These are phyloP conservation scores for Siniperca chuatsi DNA, from an alignment of 2,113 vertebrate genomes.

Conservation along the genomic window DNA sequence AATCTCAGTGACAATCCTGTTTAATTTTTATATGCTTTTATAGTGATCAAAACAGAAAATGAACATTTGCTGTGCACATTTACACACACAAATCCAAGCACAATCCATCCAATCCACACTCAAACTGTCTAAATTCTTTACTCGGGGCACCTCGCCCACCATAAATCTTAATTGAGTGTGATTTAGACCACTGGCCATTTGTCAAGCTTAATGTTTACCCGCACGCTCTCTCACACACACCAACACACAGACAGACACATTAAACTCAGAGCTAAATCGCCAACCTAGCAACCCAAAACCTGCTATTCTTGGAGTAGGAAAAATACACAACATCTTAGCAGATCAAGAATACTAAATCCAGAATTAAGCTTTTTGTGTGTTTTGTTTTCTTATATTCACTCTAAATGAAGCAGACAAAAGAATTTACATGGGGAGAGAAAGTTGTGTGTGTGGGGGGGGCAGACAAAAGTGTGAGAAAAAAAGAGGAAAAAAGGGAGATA, in stretches of 20 bases:
- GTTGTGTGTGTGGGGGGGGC: conserved; percentile 7
- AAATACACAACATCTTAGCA: conserved; percentile 41
- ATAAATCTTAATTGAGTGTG: conserved; percentile 62
- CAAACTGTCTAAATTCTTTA: conserved; percentile 47
- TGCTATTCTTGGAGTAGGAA: conserved; percentile 28
- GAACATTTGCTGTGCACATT: conserved; percentile 3
- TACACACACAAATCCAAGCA: neutral
- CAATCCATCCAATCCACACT: neutral
- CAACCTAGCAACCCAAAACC: conserved; percentile 62
- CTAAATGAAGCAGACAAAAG: conserved; percentile 41
- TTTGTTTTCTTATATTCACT: conserved; percentile 8
- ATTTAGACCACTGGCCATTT: conserved; percentile 67
- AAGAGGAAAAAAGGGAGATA: conserved; percentile 27
- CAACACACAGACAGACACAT: conserved; percentile 37
- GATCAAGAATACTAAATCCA: conserved; percentile 54
- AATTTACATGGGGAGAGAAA: conserved; percentile 13
- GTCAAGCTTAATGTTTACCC: conserved; percentile 59
- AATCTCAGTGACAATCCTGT: neutral
- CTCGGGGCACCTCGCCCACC: conserved; percentile 30
- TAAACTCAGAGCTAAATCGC: conserved; percentile 48
- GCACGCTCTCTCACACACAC: conserved; percentile 50
- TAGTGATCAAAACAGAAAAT: conserved; percentile 6
- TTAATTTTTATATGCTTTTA: conserved; percentile 7
- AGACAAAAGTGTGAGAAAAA: conserved; percentile 35
- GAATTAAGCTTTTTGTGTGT: conserved; percentile 50